A percentile compares a stretch with the other conserved stretches of the same genome.
These are phyloP conservation scores for Eidolon dupreanum DNA, from an alignment of 2,797 vertebrate genomes.

Conservation along the genomic window DNA sequence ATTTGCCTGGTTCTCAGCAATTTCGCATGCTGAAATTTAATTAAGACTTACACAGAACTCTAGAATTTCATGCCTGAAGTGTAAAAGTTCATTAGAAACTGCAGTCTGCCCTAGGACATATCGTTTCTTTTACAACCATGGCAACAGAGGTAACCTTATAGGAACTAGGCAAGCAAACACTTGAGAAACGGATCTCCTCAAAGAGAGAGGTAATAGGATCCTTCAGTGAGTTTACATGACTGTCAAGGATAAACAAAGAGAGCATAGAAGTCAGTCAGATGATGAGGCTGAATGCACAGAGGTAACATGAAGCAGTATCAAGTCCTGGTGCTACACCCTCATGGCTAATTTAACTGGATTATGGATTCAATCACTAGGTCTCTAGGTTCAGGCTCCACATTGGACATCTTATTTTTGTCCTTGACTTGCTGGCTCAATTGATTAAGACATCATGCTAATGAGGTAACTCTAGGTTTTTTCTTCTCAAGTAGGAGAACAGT, in stretches of 20 bases:
- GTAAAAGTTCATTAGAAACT: not conserved
- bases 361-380: not conserved
- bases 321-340: not conserved
- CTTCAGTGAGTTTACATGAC: slow-evolving; percentile 26
- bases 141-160: slow-evolving; percentile 58
- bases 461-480: not conserved
- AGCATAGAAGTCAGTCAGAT: not conserved
- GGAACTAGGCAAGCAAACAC: slow-evolving; percentile 25
- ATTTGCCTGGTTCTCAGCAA: not conserved
- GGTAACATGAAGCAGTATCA: not conserved
- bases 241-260: slow-evolving; percentile 45
- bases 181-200: slow-evolving; percentile 18
- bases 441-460: not conserved
- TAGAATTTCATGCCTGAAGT: not conserved
- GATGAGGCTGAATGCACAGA: not conserved
- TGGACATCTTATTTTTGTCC: not conserved
- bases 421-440: not conserved
- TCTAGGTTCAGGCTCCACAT: not conserved
- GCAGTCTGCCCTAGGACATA: not conserved
- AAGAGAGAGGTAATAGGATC: slow-evolving; percentile 42
- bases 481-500: not conserved
- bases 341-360: not conserved
- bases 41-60: not conserved
- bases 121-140: slow-evolving; percentile 8
- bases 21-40: not conserved